phyloP scores from a whole-genome alignment of 1,140 invertebrate species.

The Conopomorpha cramerella region DNA sequence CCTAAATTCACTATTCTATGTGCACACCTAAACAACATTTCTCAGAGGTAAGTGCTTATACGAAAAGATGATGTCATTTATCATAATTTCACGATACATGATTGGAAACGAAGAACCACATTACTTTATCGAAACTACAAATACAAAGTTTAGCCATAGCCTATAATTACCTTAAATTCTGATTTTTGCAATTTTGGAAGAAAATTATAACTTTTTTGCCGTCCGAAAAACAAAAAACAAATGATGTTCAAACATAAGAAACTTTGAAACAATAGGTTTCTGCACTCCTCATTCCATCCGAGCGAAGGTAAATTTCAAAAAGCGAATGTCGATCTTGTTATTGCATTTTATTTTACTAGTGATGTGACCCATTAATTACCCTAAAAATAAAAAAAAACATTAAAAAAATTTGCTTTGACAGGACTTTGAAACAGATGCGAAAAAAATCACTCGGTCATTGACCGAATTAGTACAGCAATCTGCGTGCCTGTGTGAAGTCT shows the following conservation, averaged over 20 bases:
- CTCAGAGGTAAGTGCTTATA: no score
- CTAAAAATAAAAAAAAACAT: constrained; percentile 46
- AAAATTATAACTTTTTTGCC: constrained; percentile 54
- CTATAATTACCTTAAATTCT: constrained; percentile 58
- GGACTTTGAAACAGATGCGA: constrained; percentile 48
- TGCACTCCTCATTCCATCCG: constrained; percentile 58
- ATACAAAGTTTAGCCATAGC: no score
- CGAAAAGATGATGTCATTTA: constrained; percentile 53
- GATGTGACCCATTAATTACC: constrained; percentile 39
- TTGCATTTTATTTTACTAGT: constrained; percentile 52
- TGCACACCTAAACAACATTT: no score
- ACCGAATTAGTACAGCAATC: constrained; percentile 58
- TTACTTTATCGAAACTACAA: no score
- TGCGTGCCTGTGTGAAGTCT: no score
- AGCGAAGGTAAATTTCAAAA: constrained; percentile 52
- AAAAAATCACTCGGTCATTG: constrained; percentile 60
- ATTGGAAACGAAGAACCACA: no score
- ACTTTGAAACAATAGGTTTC: constrained; percentile 52
- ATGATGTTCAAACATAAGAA: constrained; percentile 59
- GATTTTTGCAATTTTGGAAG: constrained; percentile 61
- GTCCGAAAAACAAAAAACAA: constrained; percentile 62
- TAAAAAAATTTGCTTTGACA: constrained; percentile 32
- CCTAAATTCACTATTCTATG: no score
- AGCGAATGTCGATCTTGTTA: constrained; percentile 49
- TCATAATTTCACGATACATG: constrained; percentile 35